phyloP scores from a whole-genome alignment of 2,888 invertebrate species.

The Calameuta pallipes region DNA sequence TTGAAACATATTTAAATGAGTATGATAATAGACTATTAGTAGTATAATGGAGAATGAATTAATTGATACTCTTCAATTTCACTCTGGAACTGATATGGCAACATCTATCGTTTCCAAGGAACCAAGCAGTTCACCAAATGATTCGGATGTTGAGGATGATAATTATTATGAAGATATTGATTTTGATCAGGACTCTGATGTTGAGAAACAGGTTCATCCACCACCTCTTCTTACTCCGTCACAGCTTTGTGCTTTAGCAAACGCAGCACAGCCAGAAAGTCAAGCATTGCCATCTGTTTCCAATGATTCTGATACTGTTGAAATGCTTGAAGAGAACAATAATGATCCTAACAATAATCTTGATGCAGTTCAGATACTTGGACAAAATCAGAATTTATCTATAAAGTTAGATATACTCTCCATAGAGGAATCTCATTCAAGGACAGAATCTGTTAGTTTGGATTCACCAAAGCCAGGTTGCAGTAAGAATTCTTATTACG shows the following conservation, averaged over 20 bases:
- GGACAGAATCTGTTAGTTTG: not conserved
- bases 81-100: not conserved
- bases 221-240: slow-evolving; percentile 9
- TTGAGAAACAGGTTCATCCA: slow-evolving; percentile 7
- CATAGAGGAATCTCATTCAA: not conserved
- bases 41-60: not conserved
- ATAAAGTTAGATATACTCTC: not conserved
- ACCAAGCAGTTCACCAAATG: not conserved
- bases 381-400: slow-evolving; percentile 13
- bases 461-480: slow-evolving; percentile 42
- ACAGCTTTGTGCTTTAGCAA: not conserved
- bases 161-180: slow-evolving; percentile 10
- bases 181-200: slow-evolving; percentile 27
- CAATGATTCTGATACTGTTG: slow-evolving; percentile 17
- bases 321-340: slow-evolving; percentile 48
- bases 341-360: slow-evolving; percentile 53
- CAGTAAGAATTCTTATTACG: slow-evolving; percentile 39
- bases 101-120: not conserved
- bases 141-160: not conserved
- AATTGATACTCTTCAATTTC: not conserved
- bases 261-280: not conserved
- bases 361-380: slow-evolving; percentile 27
- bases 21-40: not conserved
- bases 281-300: not conserved
- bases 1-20: not conserved